Evolutionary conservation across 1,140 invertebrate species (phyloP), one percentile per base, ranked within the genome.

Genomic region (Drosophila suzukii): DNA sequence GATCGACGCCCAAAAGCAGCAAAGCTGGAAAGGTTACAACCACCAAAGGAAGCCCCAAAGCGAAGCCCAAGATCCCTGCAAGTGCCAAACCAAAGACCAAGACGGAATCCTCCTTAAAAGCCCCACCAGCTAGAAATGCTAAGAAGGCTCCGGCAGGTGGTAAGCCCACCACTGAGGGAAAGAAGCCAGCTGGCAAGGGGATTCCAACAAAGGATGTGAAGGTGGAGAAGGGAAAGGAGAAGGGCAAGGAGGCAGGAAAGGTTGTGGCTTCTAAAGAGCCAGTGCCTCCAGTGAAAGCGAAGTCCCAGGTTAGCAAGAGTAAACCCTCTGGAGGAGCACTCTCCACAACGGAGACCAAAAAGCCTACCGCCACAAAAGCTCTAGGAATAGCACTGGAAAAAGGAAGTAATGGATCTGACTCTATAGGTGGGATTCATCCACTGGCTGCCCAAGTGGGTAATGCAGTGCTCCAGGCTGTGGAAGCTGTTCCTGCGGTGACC

Each of bases 41-140:
- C 30, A 7, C 32, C 17, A 66, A 81, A 49, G 43, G 54, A 12
- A 77, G 73, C 41, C 78, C 78, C 30, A 75, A 56, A 34, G 44
- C 60, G 2, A 83, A 88, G 38, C 36, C 63, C n/a, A 88, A 72
- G 34, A 72, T 81, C 72, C 49, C 84, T 51, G 76, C 73, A 86
- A 92, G 91, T 92, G 91, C 91, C 91, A 92, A 92, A 91, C n/a
- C 73, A 30, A 70, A 70, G 56, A 17, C 55, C 43, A 75, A 71
- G 15, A 60, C 36, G 7, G 77, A 72, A 43, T 49, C 51, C 8
- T 20, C 20, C 13, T 13, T 39, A 8, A 77, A 71, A 51, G 27
- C 1, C 4, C 57, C 60, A 13, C 39, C 51, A 10, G 56, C 41
- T 0, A 79, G 58, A 32, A 34, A 36, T 13, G 36, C 17, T 2